Percentiles rank a stretch among this genome's conserved stretches.
These are phyloP conservation scores for Stenolophus ochropezus DNA, from an alignment of 2,888 invertebrate genomes.

Conservation along the genomic window DNA sequence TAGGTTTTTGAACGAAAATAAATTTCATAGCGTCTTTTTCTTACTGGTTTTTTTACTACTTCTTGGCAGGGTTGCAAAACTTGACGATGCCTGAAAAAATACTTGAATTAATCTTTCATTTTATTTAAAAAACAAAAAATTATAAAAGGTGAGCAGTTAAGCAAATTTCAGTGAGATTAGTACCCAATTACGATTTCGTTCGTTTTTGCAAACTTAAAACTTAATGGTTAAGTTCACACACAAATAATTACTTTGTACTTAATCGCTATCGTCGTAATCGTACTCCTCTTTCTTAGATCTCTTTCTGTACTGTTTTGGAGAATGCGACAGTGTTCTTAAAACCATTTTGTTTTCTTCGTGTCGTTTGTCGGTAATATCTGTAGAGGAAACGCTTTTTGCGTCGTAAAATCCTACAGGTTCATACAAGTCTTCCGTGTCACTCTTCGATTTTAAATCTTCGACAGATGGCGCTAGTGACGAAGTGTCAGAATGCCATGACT, in stretches of 20 bases:
- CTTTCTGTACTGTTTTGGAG: conserved; percentile 47
- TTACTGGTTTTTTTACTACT: conserved; percentile 84
- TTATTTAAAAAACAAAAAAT: conserved; percentile 64
- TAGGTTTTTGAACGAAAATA: conserved; percentile 9
- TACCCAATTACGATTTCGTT: background rate
- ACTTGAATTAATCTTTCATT: conserved; percentile 67
- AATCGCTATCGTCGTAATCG: conserved; percentile 54
- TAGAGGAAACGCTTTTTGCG: background rate
- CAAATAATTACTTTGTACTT: conserved; percentile 59
- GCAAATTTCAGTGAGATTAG: conserved; percentile 18
- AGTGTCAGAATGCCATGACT: conserved; percentile 48
- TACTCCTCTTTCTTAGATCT: conserved; percentile 24
- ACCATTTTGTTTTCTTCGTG: conserved; percentile 40
- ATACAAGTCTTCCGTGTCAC: conserved; percentile 45
- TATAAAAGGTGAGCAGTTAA: conserved; percentile 25
- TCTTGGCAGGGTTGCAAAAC: conserved; percentile 83
- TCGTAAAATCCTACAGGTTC: conserved; percentile 6
- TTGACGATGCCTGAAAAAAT: conserved; percentile 69
- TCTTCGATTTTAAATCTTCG: conserved; percentile 51
- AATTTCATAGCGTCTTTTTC: conserved; percentile 77
- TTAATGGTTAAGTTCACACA: conserved; percentile 61
- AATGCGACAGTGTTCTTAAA: conserved; percentile 46
- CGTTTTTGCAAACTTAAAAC: background rate
- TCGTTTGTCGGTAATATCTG: background rate
- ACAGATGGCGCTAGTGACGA: conserved; percentile 36